phyloP scores from a whole-genome alignment of 2,888 invertebrate species.

The Agrochola lychnidis region DNA sequence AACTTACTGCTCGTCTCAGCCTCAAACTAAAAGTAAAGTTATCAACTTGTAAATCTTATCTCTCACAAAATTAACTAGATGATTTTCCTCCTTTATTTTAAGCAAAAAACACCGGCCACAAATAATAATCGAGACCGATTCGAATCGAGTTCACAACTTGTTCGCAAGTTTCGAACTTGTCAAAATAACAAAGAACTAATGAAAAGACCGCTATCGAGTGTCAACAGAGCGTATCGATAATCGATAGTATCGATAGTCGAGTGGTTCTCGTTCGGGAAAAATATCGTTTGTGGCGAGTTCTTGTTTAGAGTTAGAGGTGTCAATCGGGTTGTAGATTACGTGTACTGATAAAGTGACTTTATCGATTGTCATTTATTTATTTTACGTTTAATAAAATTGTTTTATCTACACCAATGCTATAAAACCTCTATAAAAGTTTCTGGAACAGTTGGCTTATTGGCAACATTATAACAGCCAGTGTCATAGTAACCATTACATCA shows the following conservation, averaged over 20 bases:
- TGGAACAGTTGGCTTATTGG: too few species aligned
- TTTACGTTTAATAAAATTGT: too few species aligned
- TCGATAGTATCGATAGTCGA: conserved; percentile 54
- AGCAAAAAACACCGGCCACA: conserved; percentile 32
- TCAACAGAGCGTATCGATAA: conserved; percentile 63
- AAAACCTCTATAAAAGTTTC: too few species aligned
- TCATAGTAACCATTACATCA: too few species aligned
- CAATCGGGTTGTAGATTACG: conserved; percentile 45
- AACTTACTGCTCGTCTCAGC: not conserved
- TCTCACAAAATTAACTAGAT: conserved; percentile 13
- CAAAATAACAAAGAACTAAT: conserved; percentile 64
- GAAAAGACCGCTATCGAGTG: conserved; percentile 62
- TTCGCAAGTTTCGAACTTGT: conserved; percentile 56
- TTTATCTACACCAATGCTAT: too few species aligned
- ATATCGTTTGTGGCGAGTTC: conserved; percentile 55
- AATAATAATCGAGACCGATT: conserved; percentile 38
- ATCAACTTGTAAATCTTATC: conserved; percentile 27
- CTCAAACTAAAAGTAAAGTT: conserved; percentile 20
- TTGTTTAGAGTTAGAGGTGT: conserved; percentile 58
- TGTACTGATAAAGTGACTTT: conserved; percentile 6
- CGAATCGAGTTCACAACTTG: conserved; percentile 45
- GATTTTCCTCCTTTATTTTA: conserved; percentile 1
- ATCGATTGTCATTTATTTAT: conserved; percentile 22
- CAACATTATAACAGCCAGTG: too few species aligned
- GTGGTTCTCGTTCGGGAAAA: conserved; percentile 53